Evolutionary conservation across 2,888 invertebrate species (phyloP), one percentile per base, ranked within the genome.

Genomic region (Oxycera nigricornis): DNA sequence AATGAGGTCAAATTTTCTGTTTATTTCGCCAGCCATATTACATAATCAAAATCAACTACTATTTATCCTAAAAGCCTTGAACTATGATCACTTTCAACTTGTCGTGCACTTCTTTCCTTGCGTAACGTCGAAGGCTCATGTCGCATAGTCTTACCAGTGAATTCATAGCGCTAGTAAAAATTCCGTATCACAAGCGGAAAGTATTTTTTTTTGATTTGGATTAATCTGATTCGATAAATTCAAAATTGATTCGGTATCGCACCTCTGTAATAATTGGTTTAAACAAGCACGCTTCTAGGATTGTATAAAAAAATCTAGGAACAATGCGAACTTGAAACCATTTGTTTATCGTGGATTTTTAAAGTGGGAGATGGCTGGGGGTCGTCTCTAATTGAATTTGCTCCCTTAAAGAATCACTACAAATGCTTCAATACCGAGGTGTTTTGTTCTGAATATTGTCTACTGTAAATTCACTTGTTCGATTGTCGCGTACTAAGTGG

Each of bases 301-400:
- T 11, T 11, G 30, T 30, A 28, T 59, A 59, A 30, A 59, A 22
- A 26, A 1, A 59, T 55, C 4, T 30, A 2, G 17, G 17, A 46
- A 65, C 46, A 68, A 68, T 70, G 52, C 35, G 70, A 70, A 70
- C 70, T 70, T 70, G 70, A 70, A 70, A 70, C 55, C 35, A 70
- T 70, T 52, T 52, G 31, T 20, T 55, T 55, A 70, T 52, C 52
- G 24, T 22, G 24, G 35, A 9, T 55, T 55, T 9, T 35, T 50
- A 46, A 11, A 28, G 7, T 30, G 7, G 46, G 41, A 26, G 67
- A 17, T 17, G 74, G 52, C 70, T 35, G 62, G 35, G 72, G 41
- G 72, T 22, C 50, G 50, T 22, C 31, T 55, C 75, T 75, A 75
- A 75, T 75, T 73, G 70, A 75, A 75, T 75, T 75, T 75, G 61